Conservation (phyloP, 2,797 vertebrate species). For the Nothura maculosa region DNA sequence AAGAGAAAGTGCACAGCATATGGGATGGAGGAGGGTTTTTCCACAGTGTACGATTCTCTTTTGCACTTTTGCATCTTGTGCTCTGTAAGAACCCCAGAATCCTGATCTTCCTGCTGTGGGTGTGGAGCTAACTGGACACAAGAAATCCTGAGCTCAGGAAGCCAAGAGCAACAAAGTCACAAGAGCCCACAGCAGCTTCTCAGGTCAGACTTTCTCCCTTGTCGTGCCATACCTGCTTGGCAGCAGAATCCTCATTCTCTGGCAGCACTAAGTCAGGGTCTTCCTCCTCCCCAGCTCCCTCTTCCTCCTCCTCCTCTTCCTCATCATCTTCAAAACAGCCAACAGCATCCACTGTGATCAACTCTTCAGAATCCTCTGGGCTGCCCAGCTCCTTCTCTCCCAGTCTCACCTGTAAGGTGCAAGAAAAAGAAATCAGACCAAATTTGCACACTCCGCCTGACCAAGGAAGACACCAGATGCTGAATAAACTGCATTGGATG, state of each 20-base stretch:
- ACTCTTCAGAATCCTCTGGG: slow-evolving; percentile 86
- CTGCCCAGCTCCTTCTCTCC: slow-evolving; percentile 83
- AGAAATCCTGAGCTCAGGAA: not conserved
- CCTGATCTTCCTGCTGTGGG: not conserved
- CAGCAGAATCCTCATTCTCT: slow-evolving; percentile 70
- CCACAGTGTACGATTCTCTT: not conserved
- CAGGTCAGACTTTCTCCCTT: not conserved
- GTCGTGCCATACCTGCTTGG: slow-evolving; percentile 73
- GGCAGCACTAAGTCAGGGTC: slow-evolving; percentile 47
- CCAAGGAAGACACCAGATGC: not conserved
- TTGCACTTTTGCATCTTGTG: not conserved
- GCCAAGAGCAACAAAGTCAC: not conserved
- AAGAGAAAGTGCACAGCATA: not conserved
- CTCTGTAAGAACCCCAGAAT: not conserved
- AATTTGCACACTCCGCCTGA: not conserved
- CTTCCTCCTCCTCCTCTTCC: slow-evolving; percentile 83
- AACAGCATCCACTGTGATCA: slow-evolving; percentile 88
- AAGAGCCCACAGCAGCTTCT: not conserved
- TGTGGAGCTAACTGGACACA: not conserved
- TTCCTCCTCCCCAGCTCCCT: slow-evolving; percentile 73
- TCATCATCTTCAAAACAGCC: slow-evolving; percentile 89
- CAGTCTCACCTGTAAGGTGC: slow-evolving; percentile 70
- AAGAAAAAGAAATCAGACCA: not conserved
- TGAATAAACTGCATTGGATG: not conserved
- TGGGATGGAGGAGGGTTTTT: too few species aligned